Evolutionary conservation across 2,888 invertebrate genomes (phyloP), one percentile per base, ranked within the genome.

Genomic region (Acanthosepion esculentum): DNA sequence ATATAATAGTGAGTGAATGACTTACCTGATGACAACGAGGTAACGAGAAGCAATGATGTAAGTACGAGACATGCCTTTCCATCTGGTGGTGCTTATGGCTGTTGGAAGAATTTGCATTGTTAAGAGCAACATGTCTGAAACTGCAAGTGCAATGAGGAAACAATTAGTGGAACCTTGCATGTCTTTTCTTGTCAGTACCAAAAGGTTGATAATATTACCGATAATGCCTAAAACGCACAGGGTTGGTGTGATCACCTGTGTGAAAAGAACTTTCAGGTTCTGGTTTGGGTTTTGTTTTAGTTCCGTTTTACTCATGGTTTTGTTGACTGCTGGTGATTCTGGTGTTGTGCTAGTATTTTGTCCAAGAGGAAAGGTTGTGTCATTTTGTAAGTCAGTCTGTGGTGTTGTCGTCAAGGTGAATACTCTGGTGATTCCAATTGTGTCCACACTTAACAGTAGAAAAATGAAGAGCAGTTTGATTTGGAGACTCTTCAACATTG

Each of bases 141-240:
- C 95, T 4, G 95, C 96, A 93, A 96, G 95, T n/a, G 95, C 95
- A 0, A 95, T 96, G 26, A 96, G 95, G 95, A 96, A 96, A 64
- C 95, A 95, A 94, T 95, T 96, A 64, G 95, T 95, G 33, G 95
- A 95, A 18, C 95, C 95, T 5, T 95, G 94, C 95, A 96, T 96
- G 94, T 95, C 95, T 91, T 95, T 95, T 20, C 95, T 91, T 26
- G 95, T 95, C 94, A 96, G 95, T 78, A 96, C 96, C 20, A 95
- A 95, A 93, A 96, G 94, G 92, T 95, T 96, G 41, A 96, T 95
- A 23, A 95, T 94, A 91, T 96, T 96, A n/a, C 96, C 96, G 48
- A 95, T 33, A 20, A 96, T 95, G 50, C 96, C 96, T 41, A 96
- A 94, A 59, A 94, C 92, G 59, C 95, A 95, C 29, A 96, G 95